Evolutionary conservation across 1,140 invertebrate genomes (phyloP), one percentile per base, ranked within the genome.

Genomic region (Anastrepha obliqua): DNA sequence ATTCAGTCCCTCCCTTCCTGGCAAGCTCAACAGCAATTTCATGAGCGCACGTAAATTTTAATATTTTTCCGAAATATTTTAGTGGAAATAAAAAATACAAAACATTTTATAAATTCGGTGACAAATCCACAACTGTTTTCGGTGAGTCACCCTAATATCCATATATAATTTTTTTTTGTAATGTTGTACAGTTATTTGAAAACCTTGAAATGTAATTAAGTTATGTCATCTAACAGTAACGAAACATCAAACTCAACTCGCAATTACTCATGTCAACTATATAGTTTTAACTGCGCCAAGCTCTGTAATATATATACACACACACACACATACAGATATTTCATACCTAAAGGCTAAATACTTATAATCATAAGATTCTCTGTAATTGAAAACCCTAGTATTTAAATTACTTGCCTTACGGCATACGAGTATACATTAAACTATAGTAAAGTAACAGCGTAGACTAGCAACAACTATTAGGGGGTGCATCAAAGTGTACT

Each of bases 201-300:
- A 29, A 29, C 29, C 29, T 29, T 29, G 29, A 29, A 29, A 29
- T 29, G 29, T 29, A 29, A 29, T 29, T 29, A 29, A 29, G 29
- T 29, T 29, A 29, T 29, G 29, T 42, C 0, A 42, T 29, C 13
- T 29, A 67, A 67, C 7, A 11, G 13, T 29, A 70, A 44, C 29
- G 20, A 70, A 70, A 70, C 20, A 44, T 17, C 44, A 74, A 74
- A 74, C n/a, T 74, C 70, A 47, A 74, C 70, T 74, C 70, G 70
- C 70, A 74, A n/a, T 5, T 67, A 44, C 44, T 74, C 29, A 74
- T 51, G 70, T 74, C 70, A 74, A 74, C 70, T 74, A 74, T 42
- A 47, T 47, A 74, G 39, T 7, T 51, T n/a, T 74, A 74, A 74
- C 39, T 74, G 70, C 47, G 47, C 29, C 1, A 29, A 29, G 29